Evolutionary conservation across 1,140 invertebrate species (phyloP), one percentile per base, ranked within the genome.

Genomic region (Formica exsecta): DNA sequence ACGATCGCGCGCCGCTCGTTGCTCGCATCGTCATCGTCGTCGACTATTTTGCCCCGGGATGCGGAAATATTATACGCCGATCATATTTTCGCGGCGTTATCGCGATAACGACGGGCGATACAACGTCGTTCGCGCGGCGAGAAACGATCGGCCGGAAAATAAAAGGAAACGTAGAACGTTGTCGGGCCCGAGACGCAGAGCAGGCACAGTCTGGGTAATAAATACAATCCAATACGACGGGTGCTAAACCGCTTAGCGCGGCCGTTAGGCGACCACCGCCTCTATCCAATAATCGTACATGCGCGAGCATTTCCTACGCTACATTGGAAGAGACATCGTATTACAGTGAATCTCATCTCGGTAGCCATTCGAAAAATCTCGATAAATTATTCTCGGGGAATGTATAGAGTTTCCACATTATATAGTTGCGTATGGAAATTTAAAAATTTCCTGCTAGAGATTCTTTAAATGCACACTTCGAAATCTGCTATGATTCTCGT

Each of bases 211-310:
- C 71, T n/a, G 36, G 48, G 57, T 75, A 89, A 90, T 90, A 88
- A 89, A 86, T 86, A 88, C 87, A 73, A 77, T 59, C 54, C 87
- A 62, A 86, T 73, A 70, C 25, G 66, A 44, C 22, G 75, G 25
- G 51, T 38, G 66, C 66, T 89, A 68, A 38, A 76, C n/a, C 59
- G 38, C 44, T 83, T 83, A 83, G 81, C 59, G 71, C 71, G 71
- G 8, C 62, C 77, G 77, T 89, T 83, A 83, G 59, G 48, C 86
- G 54, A 41, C 51, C 32, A 32, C 59, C 48, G 74, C 59, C 48
- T 48, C 62, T 64, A 51, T 80, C 64, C 71, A 86, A 83, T 86
- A 76, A 88, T 86, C 87, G 71, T 77, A 83, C 61, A 80, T 85
- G 62, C 48, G 51, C 66, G 81, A 89, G 61, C 84, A 86, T 89